A percentile compares a stretch with the other conserved stretches of the same genome.
Evolutionary conservation across 2,113 vertebrate species (phyloP).

Genomic region (Collichthys lucidus): DNA sequence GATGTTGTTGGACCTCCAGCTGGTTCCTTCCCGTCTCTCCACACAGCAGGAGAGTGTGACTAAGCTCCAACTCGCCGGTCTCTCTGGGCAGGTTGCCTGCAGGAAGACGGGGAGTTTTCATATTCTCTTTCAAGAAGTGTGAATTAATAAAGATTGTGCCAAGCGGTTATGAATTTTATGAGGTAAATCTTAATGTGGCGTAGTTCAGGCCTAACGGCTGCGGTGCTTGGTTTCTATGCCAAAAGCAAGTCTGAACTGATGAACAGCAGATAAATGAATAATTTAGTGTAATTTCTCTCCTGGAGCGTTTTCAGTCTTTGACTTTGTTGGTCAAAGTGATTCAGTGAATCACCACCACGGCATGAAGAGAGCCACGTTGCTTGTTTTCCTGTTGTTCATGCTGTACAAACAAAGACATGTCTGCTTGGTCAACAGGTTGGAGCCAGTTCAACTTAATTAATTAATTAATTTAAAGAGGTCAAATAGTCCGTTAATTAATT

Average conservation of each 20-base stretch:
- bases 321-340: slow-evolving; percentile 16
- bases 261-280: background rate
- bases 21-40: slow-evolving; percentile 47
- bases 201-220: slow-evolving; percentile 26
- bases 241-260: slow-evolving; percentile 29
- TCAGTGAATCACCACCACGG: background rate
- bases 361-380: background rate
- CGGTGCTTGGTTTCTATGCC: slow-evolving; percentile 18
- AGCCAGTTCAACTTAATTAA: background rate
- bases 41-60: slow-evolving; percentile 47
- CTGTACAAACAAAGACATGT: background rate
- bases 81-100: slow-evolving; percentile 41
- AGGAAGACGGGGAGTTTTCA: slow-evolving; percentile 42
- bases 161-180: slow-evolving; percentile 13
- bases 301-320: slow-evolving; percentile 7
- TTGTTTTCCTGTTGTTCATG: background rate
- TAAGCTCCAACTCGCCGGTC: slow-evolving; percentile 19
- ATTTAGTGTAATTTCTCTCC: background rate
- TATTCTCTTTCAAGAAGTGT: slow-evolving; percentile 54
- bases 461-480: background rate
- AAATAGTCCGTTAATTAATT: background rate
- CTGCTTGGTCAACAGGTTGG: background rate
- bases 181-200: slow-evolving; percentile 1
- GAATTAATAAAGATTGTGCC: slow-evolving; percentile 61
- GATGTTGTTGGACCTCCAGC: slow-evolving; percentile 54